Evolutionary conservation across 2,797 vertebrate genomes (phyloP), one percentile per base, ranked within the genome.

Genomic region (Enteromius radiatus): DNA sequence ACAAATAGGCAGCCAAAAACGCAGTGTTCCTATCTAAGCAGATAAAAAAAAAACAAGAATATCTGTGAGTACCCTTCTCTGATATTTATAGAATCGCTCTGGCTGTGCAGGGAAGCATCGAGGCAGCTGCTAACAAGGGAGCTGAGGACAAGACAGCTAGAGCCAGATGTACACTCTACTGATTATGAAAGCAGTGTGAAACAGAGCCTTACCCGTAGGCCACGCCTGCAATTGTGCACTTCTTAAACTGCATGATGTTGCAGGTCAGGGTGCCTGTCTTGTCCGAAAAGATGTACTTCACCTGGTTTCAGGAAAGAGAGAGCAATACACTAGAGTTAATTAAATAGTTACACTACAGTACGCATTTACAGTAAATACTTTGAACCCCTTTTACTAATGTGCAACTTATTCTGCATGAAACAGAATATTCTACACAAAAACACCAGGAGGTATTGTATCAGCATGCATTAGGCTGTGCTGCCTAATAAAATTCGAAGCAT

Each of bases 221-320:
- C 88, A 98, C 94, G 68, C 98, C 98, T 1, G 98, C 98, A 47
- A 99, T 91, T n/a, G 97, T 98, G 89, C 98, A 99, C 91, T 99
- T 99, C 95, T 99, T 99, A 92, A 99, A 99, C 86, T 98, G 97
- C 98, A 99, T 99, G 78, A 99, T 94, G 33, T 99, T 99, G 92
- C 98, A 99, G 0, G 98, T 99, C 87, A 99, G 92, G 21, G 98
- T 99, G 56, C 98, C 98, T 0, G 98, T 99, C 94, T 99, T 99
- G 93, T 99, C 98, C 49, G 98, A 98, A 94, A 99, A 99, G 91
- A 99, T 98, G 89, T 99, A 99, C 92, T 99, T 99, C 78, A 99
- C 98, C 98, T 99, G 91, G 83, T 91, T 26, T 78, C 9, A 75
- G 43, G 79, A 49, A 36, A 70, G 70, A 10, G 21, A 45, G n/a